Conservation (phyloP, 2,797 vertebrate species). For the Lepus oiostolus region DNA sequence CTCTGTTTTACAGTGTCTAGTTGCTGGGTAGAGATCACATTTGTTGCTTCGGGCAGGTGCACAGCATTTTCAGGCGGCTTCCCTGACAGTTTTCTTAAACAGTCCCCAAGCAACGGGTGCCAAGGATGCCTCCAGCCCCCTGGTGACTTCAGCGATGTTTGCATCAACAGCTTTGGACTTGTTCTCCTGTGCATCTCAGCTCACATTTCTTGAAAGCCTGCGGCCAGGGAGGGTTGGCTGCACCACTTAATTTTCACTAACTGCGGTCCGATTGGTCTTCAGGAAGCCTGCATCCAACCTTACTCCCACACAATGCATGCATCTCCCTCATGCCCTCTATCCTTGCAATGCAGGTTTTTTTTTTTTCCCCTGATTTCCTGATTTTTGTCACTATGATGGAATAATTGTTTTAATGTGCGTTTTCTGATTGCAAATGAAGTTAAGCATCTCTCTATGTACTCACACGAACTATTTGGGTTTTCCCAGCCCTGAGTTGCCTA, state of each 20-base stretch:
- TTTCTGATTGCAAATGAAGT: conserved; percentile 58
- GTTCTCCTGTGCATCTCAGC: neutral
- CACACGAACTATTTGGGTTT: conserved; percentile 16
- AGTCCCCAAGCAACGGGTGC: neutral
- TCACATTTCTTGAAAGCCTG: neutral
- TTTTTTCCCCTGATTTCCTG: neutral
- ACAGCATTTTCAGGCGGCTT: neutral
- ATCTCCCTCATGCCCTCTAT: neutral
- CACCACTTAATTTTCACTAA: neutral
- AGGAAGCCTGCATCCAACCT: neutral
- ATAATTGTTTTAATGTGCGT: neutral
- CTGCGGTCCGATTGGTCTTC: neutral
- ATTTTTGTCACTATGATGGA: conserved; percentile 44
- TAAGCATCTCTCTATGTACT: neutral
- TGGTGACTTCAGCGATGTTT: neutral
- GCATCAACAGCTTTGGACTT: neutral
- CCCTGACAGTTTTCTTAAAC: neutral
- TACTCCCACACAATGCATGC: neutral
- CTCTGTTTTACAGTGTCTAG: neutral
- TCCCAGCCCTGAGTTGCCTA: neutral
- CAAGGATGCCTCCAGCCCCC: neutral
- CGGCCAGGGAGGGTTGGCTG: neutral
- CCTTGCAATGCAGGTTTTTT: neutral
- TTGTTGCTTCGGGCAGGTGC: neutral
- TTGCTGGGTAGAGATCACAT: neutral